Percentiles rank a stretch among this genome's conserved stretches.
Evolutionary conservation across 2,113 vertebrate genomes (phyloP).

Genomic region (Arenaria interpres): DNA sequence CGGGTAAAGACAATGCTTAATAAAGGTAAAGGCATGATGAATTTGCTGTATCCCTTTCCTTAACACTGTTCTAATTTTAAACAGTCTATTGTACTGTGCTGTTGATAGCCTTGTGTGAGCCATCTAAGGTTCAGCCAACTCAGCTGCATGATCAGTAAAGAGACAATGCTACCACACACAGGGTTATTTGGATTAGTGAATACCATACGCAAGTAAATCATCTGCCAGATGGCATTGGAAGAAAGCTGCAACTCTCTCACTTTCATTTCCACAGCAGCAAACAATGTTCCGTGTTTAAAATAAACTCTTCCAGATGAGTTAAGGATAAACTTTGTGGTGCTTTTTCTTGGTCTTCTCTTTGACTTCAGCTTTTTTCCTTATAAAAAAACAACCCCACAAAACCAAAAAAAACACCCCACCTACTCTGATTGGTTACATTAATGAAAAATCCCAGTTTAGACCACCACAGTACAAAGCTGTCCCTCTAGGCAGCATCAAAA

Average conservation of each 20-base stretch:
- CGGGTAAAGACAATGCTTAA: background rate
- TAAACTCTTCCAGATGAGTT: conserved; percentile 88
- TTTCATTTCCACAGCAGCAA: conserved; percentile 82
- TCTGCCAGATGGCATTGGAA: conserved; percentile 81
- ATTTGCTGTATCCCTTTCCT: background rate
- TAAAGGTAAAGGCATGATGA: conserved; percentile 1
- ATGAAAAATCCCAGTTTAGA: conserved; percentile 66
- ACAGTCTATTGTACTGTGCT: conserved; percentile 43
- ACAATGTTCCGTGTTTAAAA: conserved; percentile 81
- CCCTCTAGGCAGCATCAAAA: conserved; percentile 65
- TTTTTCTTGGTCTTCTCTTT: conserved; percentile 71
- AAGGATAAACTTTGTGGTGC: conserved; percentile 77
- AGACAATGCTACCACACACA: conserved; percentile 77
- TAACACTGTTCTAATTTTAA: conserved; percentile 51
- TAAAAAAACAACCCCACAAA: background rate
- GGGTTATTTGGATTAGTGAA: conserved; percentile 80
- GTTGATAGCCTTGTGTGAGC: conserved; percentile 67
- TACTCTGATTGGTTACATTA: conserved; percentile 66
- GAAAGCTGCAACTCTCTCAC: conserved; percentile 78
- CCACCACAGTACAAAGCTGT: conserved; percentile 64
- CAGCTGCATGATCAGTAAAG: conserved; percentile 67
- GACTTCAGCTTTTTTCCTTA: conserved; percentile 37
- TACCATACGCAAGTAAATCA: conserved; percentile 76
- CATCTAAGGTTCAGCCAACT: conserved; percentile 73
- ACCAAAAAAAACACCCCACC: background rate